phyloP scores from a whole-genome alignment of 2,113 vertebrate genomes.

The Gymnarchus niloticus region DNA sequence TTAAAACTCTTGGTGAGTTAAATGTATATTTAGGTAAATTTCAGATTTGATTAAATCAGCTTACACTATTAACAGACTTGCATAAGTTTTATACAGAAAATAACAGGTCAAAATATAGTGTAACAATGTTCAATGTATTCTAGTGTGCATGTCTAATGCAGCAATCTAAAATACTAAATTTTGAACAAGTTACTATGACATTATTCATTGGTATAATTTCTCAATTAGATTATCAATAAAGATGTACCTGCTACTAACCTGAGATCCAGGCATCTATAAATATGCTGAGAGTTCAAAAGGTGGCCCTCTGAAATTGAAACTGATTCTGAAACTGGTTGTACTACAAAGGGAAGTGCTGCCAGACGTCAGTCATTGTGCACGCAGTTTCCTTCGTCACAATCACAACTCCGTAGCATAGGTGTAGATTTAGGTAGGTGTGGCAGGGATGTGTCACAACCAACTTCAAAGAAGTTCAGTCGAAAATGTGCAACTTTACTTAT shows the following conservation, averaged over 20 bases:
- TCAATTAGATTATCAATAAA: not conserved
- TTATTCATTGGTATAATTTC: not conserved
- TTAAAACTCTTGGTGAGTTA: no score
- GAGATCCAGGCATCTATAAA: not conserved
- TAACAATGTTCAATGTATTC: not conserved
- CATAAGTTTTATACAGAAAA: not conserved
- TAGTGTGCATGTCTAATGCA: not conserved
- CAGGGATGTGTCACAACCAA: no score
- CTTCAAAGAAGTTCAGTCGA: no score
- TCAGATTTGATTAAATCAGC: not conserved
- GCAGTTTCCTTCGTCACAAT: not conserved
- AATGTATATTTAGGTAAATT: no score
- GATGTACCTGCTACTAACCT: not conserved
- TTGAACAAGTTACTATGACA: not conserved
- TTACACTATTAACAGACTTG: not conserved
- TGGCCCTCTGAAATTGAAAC: constrained; percentile 8
- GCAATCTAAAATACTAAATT: not conserved
- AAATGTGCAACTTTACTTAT: no score
- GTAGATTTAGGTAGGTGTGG: no score
- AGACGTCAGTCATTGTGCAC: not conserved
- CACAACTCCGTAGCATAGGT: not conserved
- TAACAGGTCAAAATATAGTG: not conserved
- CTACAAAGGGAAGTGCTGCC: not conserved
- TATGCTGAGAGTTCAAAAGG: no score
- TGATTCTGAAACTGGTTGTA: not conserved